Evolutionary conservation across 2,797 vertebrate genomes (phyloP), one percentile per base, ranked within the genome.

Genomic region (Myripristis jacobus): DNA sequence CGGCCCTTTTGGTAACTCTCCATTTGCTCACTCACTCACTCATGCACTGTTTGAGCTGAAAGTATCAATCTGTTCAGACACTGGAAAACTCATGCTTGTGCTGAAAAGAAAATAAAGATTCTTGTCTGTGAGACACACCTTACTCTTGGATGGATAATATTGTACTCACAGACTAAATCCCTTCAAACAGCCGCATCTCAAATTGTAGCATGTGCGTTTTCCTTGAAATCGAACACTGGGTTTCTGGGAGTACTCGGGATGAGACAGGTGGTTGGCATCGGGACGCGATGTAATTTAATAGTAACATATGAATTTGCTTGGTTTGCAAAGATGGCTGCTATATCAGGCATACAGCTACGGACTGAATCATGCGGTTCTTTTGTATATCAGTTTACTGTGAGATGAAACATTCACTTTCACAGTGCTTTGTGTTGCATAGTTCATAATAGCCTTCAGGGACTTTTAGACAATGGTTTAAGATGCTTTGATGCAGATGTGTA

Each of bases 171-270:
- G 43, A 52, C n/a, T 19, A 18, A 34, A 1, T 7, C 10, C 16
- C 19, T 58, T 52, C 27, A 69, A 16, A 56, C 64, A 65, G 67
- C 48, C 27, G 48, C 51, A 58, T 38, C 13, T 79, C 66, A 75
- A 83, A 77, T 52, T 29, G n/a, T 9, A 76, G 63, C 62, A 48
- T 1, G 1, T 52, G 10, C 53, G 53, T 58, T 69, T 64, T 65
- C 5, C 53, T 15, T 73, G 78, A 77, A 81, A 85, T 73, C 24
- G 66, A 47, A 73, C 58, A 38, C 73, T 48, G 50, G 62, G 43
- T 52, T 60, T 54, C 36, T 24, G 36, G 64, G 41, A 56, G 66
- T 15, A 10, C 34, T 56, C 2, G 1, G 27, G 46, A 73, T 70
- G 70, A 84, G 58, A 72, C 78, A 67, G 48, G 36, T 29, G 54